These are phyloP conservation scores for Galemys pyrenaicus DNA, from an alignment of 2,113 vertebrate genomes.

Conservation along the genomic window DNA sequence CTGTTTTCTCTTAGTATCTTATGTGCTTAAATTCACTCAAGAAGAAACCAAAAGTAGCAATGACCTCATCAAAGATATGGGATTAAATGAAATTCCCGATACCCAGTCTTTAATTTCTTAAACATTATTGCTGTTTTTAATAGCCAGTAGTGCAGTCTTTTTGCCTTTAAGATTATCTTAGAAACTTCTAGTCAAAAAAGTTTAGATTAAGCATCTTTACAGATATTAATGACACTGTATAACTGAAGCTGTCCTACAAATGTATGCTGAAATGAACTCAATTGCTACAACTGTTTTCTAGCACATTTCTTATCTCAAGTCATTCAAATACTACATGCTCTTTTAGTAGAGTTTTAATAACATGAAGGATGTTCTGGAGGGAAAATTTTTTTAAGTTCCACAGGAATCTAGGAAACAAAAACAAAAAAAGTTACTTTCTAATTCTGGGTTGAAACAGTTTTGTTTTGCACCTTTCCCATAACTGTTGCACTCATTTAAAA, in stretches of 20 bases:
- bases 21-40: background rate
- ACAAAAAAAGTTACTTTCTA: background rate
- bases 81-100: background rate
- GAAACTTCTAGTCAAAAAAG: background rate
- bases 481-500: background rate
- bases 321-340: background rate
- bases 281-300: constrained; percentile 12
- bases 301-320: background rate
- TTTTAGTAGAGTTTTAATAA: constrained; percentile 33
- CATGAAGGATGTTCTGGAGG: background rate
- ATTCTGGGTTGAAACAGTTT: constrained; percentile 35
- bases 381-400: background rate
- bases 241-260: constrained; percentile 12
- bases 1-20: background rate
- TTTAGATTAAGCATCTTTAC: background rate
- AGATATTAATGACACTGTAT: constrained; percentile 44
- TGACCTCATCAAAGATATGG: background rate
- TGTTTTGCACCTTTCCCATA: constrained; percentile 36
- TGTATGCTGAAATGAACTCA: constrained; percentile 44
- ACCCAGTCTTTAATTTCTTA: constrained; percentile 27
- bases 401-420: background rate
- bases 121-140: constrained; percentile 29
- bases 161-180: constrained; percentile 49
- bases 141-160: background rate
- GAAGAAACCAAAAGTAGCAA: constrained; percentile 41